Evolutionary conservation across 2,797 vertebrate genomes (phyloP).

Genomic region (Percopsis omiscomaycus): DNA sequence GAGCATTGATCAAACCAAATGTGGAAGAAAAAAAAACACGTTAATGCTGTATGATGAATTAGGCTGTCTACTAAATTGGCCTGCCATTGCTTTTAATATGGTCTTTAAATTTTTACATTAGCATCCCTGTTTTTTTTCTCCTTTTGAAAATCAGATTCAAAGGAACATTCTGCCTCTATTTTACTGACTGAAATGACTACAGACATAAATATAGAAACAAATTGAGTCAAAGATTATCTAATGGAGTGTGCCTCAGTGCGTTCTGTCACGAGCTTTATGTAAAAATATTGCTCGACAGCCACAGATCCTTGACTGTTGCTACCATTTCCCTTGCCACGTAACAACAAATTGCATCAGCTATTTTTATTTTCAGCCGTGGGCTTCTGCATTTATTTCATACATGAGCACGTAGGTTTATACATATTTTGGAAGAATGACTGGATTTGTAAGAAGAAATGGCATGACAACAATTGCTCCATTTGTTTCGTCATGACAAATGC

Average conservation of each 20-base stretch:
- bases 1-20: constrained; percentile 53
- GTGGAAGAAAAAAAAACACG: constrained; percentile 34
- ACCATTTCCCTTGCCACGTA: constrained; percentile 39
- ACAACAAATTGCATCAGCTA: constrained; percentile 30
- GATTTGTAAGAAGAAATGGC: constrained; percentile 59
- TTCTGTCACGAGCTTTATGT: constrained; percentile 67
- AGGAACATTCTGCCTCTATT: constrained; percentile 61
- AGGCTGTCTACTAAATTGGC: constrained; percentile 56
- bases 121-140: constrained; percentile 46
- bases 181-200: constrained; percentile 55
- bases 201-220: constrained; percentile 74
- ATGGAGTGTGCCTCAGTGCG: constrained; percentile 65
- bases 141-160: constrained; percentile 59
- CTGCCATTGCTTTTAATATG: constrained; percentile 65
- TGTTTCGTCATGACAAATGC: constrained; percentile 43
- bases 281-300: constrained; percentile 53
- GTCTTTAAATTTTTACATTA: constrained; percentile 71
- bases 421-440: constrained; percentile 43
- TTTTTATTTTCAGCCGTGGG: constrained; percentile 20
- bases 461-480: constrained; percentile 58
- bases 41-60: constrained; percentile 66
- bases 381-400: constrained; percentile 54
- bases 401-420: constrained; percentile 38
- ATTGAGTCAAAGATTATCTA: constrained; percentile 75
- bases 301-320: constrained; percentile 50